phyloP scores from a whole-genome alignment of 2,113 vertebrate species.

The Vombatus ursinus region DNA sequence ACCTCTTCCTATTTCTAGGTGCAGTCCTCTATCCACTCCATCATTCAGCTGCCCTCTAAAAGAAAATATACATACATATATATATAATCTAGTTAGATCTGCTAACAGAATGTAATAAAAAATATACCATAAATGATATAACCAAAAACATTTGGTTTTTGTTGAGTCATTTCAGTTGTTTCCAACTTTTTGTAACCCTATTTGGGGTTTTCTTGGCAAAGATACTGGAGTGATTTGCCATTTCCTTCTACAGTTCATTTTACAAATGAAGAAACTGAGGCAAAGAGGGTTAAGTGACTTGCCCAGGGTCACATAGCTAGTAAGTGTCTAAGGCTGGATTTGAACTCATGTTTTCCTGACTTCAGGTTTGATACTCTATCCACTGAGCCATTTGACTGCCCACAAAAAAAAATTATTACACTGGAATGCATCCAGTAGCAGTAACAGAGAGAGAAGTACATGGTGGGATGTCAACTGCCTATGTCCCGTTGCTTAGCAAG shows the following conservation, averaged over 20 bases:
- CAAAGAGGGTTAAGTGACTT: background rate
- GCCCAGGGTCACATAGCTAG: background rate
- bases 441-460: background rate
- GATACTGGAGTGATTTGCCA: background rate
- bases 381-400: background rate
- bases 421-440: background rate
- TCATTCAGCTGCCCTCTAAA: background rate
- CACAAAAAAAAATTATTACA: background rate
- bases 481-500: background rate
- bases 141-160: background rate
- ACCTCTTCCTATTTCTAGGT: background rate
- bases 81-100: background rate
- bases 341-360: background rate
- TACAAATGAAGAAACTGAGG: background rate
- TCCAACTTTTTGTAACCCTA: no score
- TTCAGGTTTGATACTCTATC: no score
- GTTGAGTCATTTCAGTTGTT: background rate
- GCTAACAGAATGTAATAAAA: background rate
- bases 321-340: background rate
- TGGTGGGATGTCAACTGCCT: background rate
- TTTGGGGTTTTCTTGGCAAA: background rate
- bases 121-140: background rate
- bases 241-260: no score
- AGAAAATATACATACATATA: no score
- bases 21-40: background rate